Evolutionary conservation across 2,113 vertebrate genomes (phyloP), one percentile per base, ranked within the genome.

Genomic region (Tretioscincus oriximinensis): DNA sequence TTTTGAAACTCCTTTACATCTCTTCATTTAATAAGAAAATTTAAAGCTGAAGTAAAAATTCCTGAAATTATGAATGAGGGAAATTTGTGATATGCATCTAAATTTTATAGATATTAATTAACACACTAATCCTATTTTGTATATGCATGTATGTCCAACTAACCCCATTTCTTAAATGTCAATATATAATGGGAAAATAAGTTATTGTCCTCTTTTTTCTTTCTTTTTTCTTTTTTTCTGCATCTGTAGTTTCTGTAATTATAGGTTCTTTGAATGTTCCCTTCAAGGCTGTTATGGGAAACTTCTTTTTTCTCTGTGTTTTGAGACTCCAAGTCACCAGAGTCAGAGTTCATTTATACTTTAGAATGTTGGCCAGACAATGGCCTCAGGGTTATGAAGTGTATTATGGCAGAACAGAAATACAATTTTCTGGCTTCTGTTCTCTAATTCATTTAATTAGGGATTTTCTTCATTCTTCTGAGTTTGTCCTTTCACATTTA

Each of bases 341-440:
- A 93, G 92, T 93, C 80, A 77, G 80, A 88, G 79, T 90, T 90
- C 77, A 89, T 90, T 92, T 92, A 54, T 90, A 72, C 47, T 89
- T 41, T 67, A 68, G 24, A 76, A 75, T 74, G 0, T 69, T 73
- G 83, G 84, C 85, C 73, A 82, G 85, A 76, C 70, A 54, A 87
- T 90, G 67, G 86, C 85, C 83, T 76, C 72, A 0, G 87, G 83
- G 84, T 91, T 87, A 85, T 24, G 54, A 84, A 76, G 69, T 85
- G 67, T 72, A 81, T 74, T 70, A 86, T 84, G 76, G 73, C 89
- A 91, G 64, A 63, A 16, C n/a, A 91, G 41, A 91, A 91, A 86
- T 2, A 21, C 79, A 90, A 85, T 88, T 91, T 91, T 90, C 67
- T 88, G 51, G n/a, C 41, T 72, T 20, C 61, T 29, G 2, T 76